Evolutionary conservation across 2,888 invertebrate genomes (phyloP).

Genomic region (Marronus borbonicus): DNA sequence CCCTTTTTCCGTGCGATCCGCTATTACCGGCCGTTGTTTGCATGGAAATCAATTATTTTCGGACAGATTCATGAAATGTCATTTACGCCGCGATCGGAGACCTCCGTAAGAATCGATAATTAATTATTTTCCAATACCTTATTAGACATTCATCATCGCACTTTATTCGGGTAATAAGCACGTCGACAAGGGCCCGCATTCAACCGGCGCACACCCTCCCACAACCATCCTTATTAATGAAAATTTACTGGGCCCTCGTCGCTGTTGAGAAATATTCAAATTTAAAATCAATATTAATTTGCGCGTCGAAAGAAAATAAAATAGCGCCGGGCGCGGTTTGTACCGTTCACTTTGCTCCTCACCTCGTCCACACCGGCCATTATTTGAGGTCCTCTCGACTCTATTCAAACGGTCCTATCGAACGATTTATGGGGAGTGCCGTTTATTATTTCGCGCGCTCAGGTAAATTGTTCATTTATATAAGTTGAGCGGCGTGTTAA

Average conservation of each 20-base stretch:
- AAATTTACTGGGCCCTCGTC: not conserved
- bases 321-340: slow-evolving; percentile 3
- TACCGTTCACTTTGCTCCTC: not conserved
- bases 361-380: not conserved
- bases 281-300: slow-evolving; percentile 39
- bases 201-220: not conserved
- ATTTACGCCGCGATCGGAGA: slow-evolving; percentile 5
- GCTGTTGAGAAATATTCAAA: slow-evolving; percentile 24
- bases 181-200: not conserved
- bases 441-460: slow-evolving; percentile 34
- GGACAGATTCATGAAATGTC: slow-evolving; percentile 28
- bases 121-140: slow-evolving; percentile 38
- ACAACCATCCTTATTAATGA: not conserved
- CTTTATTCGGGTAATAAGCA: slow-evolving; percentile 19
- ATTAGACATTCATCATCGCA: slow-evolving; percentile 40
- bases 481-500: slow-evolving; percentile 27
- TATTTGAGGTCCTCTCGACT: not conserved
- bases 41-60: slow-evolving; percentile 26
- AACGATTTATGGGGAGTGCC: slow-evolving; percentile 26
- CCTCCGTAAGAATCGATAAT: slow-evolving; percentile 21
- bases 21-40: not conserved
- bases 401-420: not conserved
- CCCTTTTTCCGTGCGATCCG: not conserved
- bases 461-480: slow-evolving; percentile 32
- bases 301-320: slow-evolving; percentile 30